Evolutionary conservation across 1,140 invertebrate species (phyloP).

Genomic region (Octopus sinensis): DNA sequence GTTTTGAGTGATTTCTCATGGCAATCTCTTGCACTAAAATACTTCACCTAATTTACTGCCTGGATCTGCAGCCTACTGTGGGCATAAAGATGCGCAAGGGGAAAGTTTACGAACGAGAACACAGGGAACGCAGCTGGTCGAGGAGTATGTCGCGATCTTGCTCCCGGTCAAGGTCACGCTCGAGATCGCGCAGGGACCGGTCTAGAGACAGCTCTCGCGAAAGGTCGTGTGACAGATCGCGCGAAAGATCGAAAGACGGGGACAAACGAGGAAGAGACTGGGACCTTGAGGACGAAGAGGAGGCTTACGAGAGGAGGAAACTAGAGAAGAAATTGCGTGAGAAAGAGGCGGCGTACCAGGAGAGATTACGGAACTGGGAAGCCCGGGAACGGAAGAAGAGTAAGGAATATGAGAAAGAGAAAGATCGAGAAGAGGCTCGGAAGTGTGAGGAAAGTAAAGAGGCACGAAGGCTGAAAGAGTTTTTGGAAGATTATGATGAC

Average conservation of each 20-base stretch:
- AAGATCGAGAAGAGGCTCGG: constrained; percentile 73
- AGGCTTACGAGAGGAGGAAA: constrained; percentile 83
- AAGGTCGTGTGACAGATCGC: constrained; percentile 62
- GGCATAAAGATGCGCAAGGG: background rate
- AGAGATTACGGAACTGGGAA: constrained; percentile 82
- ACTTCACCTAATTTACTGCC: too few relatives aligned
- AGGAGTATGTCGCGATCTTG: constrained; percentile 34
- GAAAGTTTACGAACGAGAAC: background rate
- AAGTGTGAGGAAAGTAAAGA: constrained; percentile 81
- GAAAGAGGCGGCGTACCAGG: constrained; percentile 89
- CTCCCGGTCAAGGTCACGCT: constrained; percentile 42
- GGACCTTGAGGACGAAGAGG: constrained; percentile 55
- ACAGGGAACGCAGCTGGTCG: background rate
- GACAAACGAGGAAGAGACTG: constrained; percentile 27
- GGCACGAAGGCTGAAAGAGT: constrained; percentile 91
- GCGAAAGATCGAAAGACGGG: constrained; percentile 63
- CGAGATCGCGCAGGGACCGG: constrained; percentile 31
- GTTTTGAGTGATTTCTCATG: too few relatives aligned
- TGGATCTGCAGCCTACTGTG: too few relatives aligned
- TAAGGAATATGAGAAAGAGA: constrained; percentile 89
- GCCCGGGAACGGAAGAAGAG: constrained; percentile 84
- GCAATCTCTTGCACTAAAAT: too few relatives aligned
- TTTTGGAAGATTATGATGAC: constrained; percentile 97
- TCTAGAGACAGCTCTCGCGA: constrained; percentile 46
- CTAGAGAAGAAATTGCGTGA: constrained; percentile 85